Percentiles rank a stretch among this genome's conserved stretches.
Conservation (phyloP, 2,888 invertebrate genomes). For the Chalcis sispes region DNA sequence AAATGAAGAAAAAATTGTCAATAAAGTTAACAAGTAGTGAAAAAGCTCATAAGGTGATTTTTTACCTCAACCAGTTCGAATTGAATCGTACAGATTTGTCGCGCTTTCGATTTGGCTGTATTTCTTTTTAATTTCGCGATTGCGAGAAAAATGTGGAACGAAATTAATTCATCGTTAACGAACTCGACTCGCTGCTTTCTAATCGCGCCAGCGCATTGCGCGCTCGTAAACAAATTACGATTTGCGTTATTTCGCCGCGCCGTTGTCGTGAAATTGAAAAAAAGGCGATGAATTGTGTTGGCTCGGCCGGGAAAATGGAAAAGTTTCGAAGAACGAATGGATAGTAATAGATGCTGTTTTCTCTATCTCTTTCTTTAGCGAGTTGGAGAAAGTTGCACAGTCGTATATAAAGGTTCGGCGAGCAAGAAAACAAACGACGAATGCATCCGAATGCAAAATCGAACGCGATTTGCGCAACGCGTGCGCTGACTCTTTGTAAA, state of each 20-base stretch:
- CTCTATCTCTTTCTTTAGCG: no score
- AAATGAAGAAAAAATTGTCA: neutral
- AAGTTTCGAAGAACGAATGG: no score
- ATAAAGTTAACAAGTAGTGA: neutral
- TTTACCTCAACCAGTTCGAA: neutral
- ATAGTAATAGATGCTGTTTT: no score
- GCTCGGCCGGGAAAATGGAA: no score
- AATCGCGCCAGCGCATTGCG: neutral
- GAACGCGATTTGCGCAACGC: conserved; percentile 9
- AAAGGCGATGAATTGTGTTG: no score
- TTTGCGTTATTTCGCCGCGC: no score
- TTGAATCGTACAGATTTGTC: conserved; percentile 10
- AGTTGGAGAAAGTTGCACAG: no score
- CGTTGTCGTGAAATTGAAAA: no score
- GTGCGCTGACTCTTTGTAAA: no score
- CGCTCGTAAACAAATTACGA: no score
- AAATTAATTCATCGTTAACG: conserved; percentile 33
- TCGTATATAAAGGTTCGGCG: no score
- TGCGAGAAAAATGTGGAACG: neutral
- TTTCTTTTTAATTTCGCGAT: neutral
- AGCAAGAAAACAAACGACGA: conserved; percentile 37
- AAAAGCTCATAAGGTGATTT: conserved; percentile 2
- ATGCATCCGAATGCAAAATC: conserved; percentile 29
- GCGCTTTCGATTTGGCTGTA: conserved; percentile 2
- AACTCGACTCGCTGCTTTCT: conserved; percentile 9